Evolutionary conservation across 2,113 vertebrate genomes (phyloP).

Genomic region (Mystacornis crossleyi): DNA sequence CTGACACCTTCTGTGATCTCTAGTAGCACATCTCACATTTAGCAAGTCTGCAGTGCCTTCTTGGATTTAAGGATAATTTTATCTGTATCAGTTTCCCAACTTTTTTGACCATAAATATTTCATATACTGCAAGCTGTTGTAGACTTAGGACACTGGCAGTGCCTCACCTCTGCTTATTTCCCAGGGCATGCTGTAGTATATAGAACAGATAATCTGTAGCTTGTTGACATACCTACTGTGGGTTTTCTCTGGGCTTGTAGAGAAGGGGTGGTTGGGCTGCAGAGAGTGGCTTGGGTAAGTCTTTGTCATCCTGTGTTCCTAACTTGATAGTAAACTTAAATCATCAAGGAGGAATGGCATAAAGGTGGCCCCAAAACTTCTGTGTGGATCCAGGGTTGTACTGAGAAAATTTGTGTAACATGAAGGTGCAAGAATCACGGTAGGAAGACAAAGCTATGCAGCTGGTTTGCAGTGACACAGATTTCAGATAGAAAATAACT

Average conservation of each 20-base stretch:
- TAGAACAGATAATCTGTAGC: not conserved
- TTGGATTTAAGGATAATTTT: not conserved
- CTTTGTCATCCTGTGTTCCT: not conserved
- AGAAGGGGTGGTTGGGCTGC: no score
- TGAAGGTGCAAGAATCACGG: not conserved
- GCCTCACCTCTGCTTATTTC: not conserved
- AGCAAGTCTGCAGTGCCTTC: not conserved
- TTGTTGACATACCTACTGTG: not conserved
- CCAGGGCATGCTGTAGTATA: not conserved
- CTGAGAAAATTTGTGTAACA: not conserved
- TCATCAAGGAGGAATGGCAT: not conserved
- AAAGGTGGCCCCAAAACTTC: not conserved
- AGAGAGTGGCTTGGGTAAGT: not conserved
- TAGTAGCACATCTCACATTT: not conserved
- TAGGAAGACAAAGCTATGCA: not conserved
- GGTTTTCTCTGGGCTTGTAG: not conserved
- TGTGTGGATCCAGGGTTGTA: not conserved
- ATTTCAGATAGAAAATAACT: not conserved
- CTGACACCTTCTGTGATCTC: not conserved
- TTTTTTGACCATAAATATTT: not conserved
- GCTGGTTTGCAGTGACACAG: not conserved
- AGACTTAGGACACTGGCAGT: not conserved
- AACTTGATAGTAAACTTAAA: not conserved
- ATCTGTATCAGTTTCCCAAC: not conserved
- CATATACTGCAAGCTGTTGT: not conserved